Conservation (phyloP, 2,797 vertebrate species). For the Chelon labrosus region DNA sequence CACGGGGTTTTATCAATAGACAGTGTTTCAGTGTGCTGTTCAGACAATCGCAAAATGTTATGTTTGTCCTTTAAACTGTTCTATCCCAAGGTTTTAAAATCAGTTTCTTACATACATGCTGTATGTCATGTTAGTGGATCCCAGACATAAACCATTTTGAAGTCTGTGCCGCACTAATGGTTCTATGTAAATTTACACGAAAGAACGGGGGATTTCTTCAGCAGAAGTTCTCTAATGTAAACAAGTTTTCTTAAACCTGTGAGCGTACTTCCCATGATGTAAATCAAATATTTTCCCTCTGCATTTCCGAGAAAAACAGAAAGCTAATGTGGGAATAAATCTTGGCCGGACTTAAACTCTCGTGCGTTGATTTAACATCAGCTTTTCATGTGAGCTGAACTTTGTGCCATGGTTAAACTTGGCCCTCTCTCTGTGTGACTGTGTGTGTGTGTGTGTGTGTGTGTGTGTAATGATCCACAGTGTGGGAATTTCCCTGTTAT, state of each 20-base stretch:
- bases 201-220: slow-evolving; percentile 35
- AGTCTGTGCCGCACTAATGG: not conserved
- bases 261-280: slow-evolving; percentile 63
- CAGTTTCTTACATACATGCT: not conserved
- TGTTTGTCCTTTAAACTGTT: slow-evolving; percentile 5
- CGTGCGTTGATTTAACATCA: slow-evolving; percentile 27
- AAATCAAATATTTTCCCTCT: slow-evolving; percentile 50
- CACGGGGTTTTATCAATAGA: slow-evolving; percentile 16
- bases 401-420: slow-evolving; percentile 44
- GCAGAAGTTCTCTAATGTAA: slow-evolving; percentile 19
- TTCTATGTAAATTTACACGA: slow-evolving; percentile 26
- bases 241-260: slow-evolving; percentile 32
- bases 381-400: slow-evolving; percentile 52
- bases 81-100: slow-evolving; percentile 13
- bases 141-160: not conserved
- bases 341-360: slow-evolving; percentile 31
- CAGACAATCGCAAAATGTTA: slow-evolving; percentile 1
- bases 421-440: not conserved
- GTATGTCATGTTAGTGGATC: not conserved
- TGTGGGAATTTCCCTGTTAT: slow-evolving; percentile 77
- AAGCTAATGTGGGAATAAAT: slow-evolving; percentile 52
- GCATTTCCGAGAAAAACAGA: slow-evolving; percentile 35
- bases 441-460: slow-evolving; percentile 6
- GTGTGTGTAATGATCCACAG: slow-evolving; percentile 47
- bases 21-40: slow-evolving; percentile 4